These are phyloP conservation scores for Bostrychus sinensis DNA, from an alignment of 2,113 vertebrate species.

Conservation along the genomic window DNA sequence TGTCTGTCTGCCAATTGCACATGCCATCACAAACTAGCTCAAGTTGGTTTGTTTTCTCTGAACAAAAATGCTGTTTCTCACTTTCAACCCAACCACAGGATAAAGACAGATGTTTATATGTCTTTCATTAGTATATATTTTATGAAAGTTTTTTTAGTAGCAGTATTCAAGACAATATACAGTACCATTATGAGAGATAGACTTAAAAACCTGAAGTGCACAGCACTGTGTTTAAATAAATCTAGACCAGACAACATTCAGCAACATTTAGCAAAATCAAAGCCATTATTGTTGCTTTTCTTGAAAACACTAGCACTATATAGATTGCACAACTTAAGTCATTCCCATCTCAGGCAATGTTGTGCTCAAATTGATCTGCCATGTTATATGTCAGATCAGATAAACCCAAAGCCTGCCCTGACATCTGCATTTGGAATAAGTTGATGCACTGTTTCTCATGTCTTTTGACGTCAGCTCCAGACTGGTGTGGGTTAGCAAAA, in stretches of 20 bases:
- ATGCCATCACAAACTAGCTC: conserved; percentile 39
- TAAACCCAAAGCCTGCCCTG: conserved; percentile 84
- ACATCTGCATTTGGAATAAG: conserved; percentile 82
- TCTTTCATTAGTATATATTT: neutral
- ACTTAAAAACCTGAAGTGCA: too few relatives aligned
- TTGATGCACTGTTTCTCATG: conserved; percentile 37
- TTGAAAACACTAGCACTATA: neutral
- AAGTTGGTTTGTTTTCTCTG: conserved; percentile 8
- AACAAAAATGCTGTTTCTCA: conserved; percentile 30
- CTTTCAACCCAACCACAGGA: conserved; percentile 30
- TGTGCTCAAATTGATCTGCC: conserved; percentile 82
- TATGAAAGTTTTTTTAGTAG: neutral
- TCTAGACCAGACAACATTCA: too few relatives aligned
- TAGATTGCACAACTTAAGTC: conserved; percentile 31
- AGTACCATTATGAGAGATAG: too few relatives aligned
- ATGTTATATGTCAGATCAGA: conserved; percentile 86
- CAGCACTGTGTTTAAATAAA: too few relatives aligned
- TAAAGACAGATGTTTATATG: conserved; percentile 30
- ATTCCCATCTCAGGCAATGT: conserved; percentile 37
- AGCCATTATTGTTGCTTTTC: neutral
- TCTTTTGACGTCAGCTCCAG: conserved; percentile 6
- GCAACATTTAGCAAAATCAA: too few relatives aligned
- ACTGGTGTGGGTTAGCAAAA: conserved; percentile 39
- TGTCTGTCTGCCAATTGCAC: conserved; percentile 26
- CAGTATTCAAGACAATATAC: too few relatives aligned